Base-by-base conservation (phyloP, 2,113 vertebrate genomes). In the Phalacrocorax brasilianus region DNA sequence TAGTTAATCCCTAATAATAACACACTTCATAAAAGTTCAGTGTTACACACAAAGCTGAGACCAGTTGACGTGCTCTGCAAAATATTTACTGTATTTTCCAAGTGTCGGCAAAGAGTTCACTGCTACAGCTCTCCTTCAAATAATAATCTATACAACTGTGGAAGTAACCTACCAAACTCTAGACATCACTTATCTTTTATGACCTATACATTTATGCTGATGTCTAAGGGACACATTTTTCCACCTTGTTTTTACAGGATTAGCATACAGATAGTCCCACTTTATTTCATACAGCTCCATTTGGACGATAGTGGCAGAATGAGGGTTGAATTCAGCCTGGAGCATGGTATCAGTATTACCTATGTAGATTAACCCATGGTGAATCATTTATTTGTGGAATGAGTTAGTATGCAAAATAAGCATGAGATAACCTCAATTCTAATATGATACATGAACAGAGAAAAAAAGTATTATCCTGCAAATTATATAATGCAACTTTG, bases 1-100 rank as follows among this genome's bases (percentile, higher is more conserved):
- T 83, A 95, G 76, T 96, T 97, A 97, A 98, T 97, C 93, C 94
- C 82, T 89, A 96, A 95, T 95, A 97, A 97, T 94, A 97, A 96
- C 79, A 91, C 17, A 73, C 76, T 96, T 96, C 53, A 53, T 90
- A 91, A 50, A 97, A 96, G 38, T 97, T 96, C 53, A 49, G 24
- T 40, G 42, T 93, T 96, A 28, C 28, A 86, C 23, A 89, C 72
- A 83, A 96, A 80, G 44, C 55, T 82, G 65, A 95, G 82, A 91
- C 80, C 19, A 63, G 83, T 50, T 94, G 78, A 86, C 4, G 38
- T 38, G 4, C 81, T 85, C 67, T 67, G 38, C 56, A 81, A 95
- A 95, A 93, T 88, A 92, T 83, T 94, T 94, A 80, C 47, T 95
- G 35, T 35, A 47, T 85, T 95, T 96, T 91, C 56, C 38, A 84